Evolutionary conservation across 2,888 invertebrate genomes (phyloP).

Genomic region (Liopterus haemorrhoidalis): DNA sequence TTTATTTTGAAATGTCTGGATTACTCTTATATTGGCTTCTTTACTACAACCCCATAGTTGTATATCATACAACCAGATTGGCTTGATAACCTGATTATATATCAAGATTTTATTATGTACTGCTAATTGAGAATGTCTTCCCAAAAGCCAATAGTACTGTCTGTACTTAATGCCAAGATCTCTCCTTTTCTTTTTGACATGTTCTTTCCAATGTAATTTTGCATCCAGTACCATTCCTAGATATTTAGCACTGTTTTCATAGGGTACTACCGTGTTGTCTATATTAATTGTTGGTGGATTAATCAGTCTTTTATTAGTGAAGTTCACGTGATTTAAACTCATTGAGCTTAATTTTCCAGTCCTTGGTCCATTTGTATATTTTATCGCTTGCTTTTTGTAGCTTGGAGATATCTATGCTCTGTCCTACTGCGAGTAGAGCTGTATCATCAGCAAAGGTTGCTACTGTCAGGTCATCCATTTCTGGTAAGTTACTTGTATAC

Average conservation of each 20-base stretch:
- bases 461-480: neutral
- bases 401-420: neutral
- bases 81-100: slow-evolving; percentile 23
- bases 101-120: slow-evolving; percentile 21
- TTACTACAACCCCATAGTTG: slow-evolving; percentile 21
- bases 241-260: too few species aligned
- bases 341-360: slow-evolving; percentile 7
- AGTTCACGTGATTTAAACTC: slow-evolving; percentile 6
- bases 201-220: slow-evolving; percentile 26
- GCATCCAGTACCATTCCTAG: slow-evolving; percentile 22
- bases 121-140: slow-evolving; percentile 19
- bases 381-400: too few species aligned
- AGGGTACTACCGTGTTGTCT: too few species aligned
- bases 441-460: neutral
- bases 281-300: too few species aligned
- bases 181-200: slow-evolving; percentile 28
- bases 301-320: too few species aligned
- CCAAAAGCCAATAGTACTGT: slow-evolving; percentile 24
- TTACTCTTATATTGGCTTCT: slow-evolving; percentile 8
- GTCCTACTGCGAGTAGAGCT: neutral
- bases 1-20: slow-evolving; percentile 26
- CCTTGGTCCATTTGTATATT: too few species aligned
- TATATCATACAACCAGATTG: slow-evolving; percentile 22
- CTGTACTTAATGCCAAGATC: slow-evolving; percentile 25
- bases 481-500: neutral